Percentiles rank a stretch among this genome's conserved stretches.
These are phyloP conservation scores for Ramphastos sulfuratus DNA, from an alignment of 2,113 vertebrate species.

Conservation along the genomic window DNA sequence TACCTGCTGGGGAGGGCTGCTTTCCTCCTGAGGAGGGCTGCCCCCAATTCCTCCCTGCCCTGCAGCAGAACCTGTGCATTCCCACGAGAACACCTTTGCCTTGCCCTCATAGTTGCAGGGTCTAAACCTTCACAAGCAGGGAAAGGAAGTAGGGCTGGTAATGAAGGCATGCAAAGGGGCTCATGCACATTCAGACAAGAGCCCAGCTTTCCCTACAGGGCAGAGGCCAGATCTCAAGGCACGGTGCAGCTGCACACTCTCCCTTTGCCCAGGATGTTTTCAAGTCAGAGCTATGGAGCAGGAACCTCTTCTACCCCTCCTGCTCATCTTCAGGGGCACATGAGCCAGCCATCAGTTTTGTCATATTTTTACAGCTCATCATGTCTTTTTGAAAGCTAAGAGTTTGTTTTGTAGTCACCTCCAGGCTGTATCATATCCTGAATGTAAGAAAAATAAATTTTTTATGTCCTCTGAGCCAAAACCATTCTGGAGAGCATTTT, in stretches of 20 bases:
- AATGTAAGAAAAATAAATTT: neutral
- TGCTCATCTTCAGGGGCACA: neutral
- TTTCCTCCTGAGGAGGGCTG: neutral
- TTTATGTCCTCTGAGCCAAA: neutral
- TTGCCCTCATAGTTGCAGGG: neutral
- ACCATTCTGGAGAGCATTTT: neutral
- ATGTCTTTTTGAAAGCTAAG: neutral
- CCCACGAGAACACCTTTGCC: neutral
- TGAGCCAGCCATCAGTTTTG: neutral
- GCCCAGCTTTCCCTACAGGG: neutral
- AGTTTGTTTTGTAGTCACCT: neutral
- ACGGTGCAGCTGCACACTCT: fast-evolving
- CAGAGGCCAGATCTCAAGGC: neutral
- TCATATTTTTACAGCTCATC: neutral
- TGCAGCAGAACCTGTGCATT: neutral
- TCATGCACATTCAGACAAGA: neutral
- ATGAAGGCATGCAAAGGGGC: neutral
- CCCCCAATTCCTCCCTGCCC: neutral
- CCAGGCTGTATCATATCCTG: neutral
- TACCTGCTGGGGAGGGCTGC: neutral
- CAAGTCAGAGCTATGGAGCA: neutral
- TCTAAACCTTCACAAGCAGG: neutral
- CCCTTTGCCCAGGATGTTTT: neutral
- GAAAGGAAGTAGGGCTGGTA: neutral
- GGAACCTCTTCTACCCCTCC: neutral